These are phyloP conservation scores for Chrysaora quinquecirrha DNA, from an alignment of 30 jellyfish, hydroid and myxozoan genomes.

Conservation along the genomic window DNA sequence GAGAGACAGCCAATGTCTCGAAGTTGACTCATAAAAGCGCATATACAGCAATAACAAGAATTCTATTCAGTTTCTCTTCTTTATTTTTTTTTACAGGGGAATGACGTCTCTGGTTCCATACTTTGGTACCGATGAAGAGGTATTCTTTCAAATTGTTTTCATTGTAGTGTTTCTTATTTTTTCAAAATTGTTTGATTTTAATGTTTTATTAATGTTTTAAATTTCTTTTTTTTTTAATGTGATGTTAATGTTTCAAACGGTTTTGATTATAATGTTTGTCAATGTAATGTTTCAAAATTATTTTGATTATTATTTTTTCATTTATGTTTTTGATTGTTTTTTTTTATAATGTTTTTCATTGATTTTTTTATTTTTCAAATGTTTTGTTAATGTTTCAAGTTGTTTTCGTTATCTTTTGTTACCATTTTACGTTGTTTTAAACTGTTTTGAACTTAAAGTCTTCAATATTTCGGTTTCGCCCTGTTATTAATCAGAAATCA, in stretches of 20 bases:
- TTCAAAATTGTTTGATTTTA: no score
- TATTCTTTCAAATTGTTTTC: neutral
- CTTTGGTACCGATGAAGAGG: conserved; percentile 72
- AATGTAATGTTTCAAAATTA: neutral
- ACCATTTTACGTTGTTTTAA: neutral
- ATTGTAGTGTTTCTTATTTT: neutral
- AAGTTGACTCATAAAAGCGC: no score
- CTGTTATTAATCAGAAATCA: neutral
- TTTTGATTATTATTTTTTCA: neutral
- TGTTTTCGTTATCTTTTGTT: neutral
- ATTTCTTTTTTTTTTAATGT: no score
- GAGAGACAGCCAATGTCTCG: no score
- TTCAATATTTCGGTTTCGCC: neutral
- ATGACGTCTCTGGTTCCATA: conserved; percentile 36
- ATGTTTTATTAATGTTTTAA: no score
- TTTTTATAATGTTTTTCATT: no score
- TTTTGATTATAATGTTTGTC: neutral
- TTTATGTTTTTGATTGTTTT: no score
- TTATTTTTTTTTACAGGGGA: conserved; percentile 6
- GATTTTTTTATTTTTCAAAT: no score
- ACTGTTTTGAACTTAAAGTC: neutral
- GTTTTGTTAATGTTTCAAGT: no score
- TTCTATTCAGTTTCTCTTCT: neutral
- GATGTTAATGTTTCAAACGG: neutral
- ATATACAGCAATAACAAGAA: no score